Base-by-base conservation (phyloP, 2,888 invertebrate species). In the Chrysopilus asiliformis region DNA sequence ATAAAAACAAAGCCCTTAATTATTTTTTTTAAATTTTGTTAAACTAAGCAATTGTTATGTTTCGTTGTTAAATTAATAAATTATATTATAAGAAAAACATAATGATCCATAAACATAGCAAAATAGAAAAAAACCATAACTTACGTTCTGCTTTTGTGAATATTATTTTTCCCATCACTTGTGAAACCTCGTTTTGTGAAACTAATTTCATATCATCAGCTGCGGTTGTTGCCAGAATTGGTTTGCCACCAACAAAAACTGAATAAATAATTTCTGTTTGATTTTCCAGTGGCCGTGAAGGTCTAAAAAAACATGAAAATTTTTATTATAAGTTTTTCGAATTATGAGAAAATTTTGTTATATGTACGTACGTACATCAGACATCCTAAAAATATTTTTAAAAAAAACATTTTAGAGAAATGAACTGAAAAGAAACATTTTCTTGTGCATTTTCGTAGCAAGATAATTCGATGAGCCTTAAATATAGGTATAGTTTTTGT, bases 61-160 rank as follows among this genome's bases (percentile, higher is more conserved):
- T n/a, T n/a, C n/a, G n/a, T n/a, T n/a, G n/a, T 14, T 5, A 17
- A 32, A 27, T 25, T 4, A 17, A 34, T 24, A 31, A 20, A 8
- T 22, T 22, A 39, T 13, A 9, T n/a, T 35, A 12, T 22, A 16
- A 19, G n/a, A 25, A 25, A 19, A 19, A 10, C 13, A 24, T 7
- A 30, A 9, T 15, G 7, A 10, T 27, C 4, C 13, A 27, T 27
- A 4, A 10, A 10, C 9, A 27, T n/a, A n/a, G n/a, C n/a, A n/a
- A n/a, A 22, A 9, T 22, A 7, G 22, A 22, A 22, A 22, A 22
- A 9, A 27, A 12, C 27, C 30, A 8, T 18, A 25, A 68, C 76
- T 76, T 68, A 86, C 86, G 86, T 68, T 86, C 83, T 40, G 86
- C 83, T 65, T 85, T 86, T 46, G 84, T 79, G 33, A 79, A 72